phyloP scores from a whole-genome alignment of 2,113 vertebrate species.

The Dromaius novaehollandiae region DNA sequence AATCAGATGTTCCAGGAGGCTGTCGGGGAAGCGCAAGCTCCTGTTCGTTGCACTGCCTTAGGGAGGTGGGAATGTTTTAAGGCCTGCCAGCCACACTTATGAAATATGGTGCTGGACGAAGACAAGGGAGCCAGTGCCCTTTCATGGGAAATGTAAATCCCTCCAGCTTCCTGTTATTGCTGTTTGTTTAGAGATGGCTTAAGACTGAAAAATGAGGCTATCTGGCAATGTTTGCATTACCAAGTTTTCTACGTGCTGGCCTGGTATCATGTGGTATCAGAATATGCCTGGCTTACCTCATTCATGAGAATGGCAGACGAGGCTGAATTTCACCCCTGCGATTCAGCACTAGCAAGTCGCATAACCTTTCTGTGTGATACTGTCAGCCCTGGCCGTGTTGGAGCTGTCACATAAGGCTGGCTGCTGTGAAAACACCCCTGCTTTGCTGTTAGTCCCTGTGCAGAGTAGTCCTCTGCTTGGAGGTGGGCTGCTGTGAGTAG shows the following conservation, averaged over 20 bases:
- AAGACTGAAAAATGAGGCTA: neutral
- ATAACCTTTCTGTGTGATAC: neutral
- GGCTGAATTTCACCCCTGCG: neutral
- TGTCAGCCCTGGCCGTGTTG: accelerated
- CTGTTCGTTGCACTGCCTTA: neutral
- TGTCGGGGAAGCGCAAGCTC: accelerated
- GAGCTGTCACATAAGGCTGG: accelerated
- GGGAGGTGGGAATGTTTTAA: neutral
- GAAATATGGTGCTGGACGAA: neutral
- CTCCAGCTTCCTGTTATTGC: neutral
- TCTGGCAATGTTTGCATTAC: neutral
- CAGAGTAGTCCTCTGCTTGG: accelerated
- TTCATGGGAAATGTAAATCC: neutral
- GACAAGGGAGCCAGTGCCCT: neutral
- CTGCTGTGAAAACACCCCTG: neutral
- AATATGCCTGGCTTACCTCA: neutral
- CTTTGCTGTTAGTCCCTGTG: neutral
- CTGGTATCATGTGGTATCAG: neutral
- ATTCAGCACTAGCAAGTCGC: neutral
- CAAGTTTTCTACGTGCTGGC: neutral
- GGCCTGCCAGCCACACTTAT: neutral
- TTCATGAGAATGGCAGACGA: neutral
- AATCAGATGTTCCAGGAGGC: neutral
- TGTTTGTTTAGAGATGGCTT: conserved; percentile 12
- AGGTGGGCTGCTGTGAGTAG: neutral